Base-by-base conservation (phyloP, 2,888 invertebrate genomes). In the Erpobdella octoculata region DNA sequence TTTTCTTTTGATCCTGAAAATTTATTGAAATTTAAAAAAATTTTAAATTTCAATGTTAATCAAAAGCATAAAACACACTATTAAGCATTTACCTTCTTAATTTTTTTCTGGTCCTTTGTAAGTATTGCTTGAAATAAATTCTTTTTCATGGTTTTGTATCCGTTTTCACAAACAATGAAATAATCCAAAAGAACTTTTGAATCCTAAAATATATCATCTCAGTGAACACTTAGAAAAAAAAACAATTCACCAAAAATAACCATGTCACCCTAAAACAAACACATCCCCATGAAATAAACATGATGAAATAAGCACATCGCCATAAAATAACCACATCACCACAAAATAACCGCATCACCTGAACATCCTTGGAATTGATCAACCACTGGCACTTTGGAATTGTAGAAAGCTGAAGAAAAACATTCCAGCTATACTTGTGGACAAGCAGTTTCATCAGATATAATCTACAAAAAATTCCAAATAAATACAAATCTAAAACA, bases 61-160 rank as follows among this genome's bases (percentile, higher is more conserved):
- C 46, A 5, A 37, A 25, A 38, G 4, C 2, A 66, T 28, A 9
- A 21, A 28, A n/a, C 8, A 1, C 58, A 12, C 9, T 68, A 8
- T 70, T 78, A 78, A 75, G 76, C 66, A 4, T 78, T 37, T 36
- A 71, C 67, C 35, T 72, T 65, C 2, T 73, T 64, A 4, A 79
- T 66, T 6, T 73, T 53, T 1, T 73, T 68, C 6, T 71, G 31
- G 41, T 75, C 73, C 70, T 76, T 76, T 38, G 76, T 76, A 0
- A 79, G 75, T 6, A 76, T 38, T 28, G 77, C 76, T 48, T 74
- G 67, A 18, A 77, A 75, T 64, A 79, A 8, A 5, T 73, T 71
- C 62, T 79, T 78, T 66, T 79, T 72, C 6, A 78, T n/a, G 21
- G 61, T 38, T 36, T 71, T 76, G 73, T 80, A 80, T 18, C 71